A percentile compares a stretch with the other conserved stretches of the same genome.
Evolutionary conservation across 2,797 vertebrate genomes (phyloP).

Genomic region (Hemitrygon akajei): DNA sequence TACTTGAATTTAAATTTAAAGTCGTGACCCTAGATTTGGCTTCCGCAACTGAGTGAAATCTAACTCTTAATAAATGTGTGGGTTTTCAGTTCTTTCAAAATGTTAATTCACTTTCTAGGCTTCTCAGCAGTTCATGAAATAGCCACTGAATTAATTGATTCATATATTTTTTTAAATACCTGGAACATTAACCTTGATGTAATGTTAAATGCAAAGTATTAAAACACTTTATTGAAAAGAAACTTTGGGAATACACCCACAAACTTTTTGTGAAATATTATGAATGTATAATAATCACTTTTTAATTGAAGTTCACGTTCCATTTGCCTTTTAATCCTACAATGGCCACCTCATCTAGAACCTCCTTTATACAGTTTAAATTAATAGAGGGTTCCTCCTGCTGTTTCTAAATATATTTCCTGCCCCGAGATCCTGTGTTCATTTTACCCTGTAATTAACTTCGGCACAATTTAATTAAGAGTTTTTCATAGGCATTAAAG

Average conservation of each 20-base stretch:
- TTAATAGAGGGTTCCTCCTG: neutral
- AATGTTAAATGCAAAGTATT: neutral
- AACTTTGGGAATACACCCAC: no score
- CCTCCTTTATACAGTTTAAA: neutral
- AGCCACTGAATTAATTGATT: neutral
- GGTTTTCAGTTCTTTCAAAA: neutral
- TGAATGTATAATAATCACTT: neutral
- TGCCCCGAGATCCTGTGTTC: neutral
- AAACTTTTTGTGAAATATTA: neutral
- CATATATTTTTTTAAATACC: no score
- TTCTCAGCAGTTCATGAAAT: neutral
- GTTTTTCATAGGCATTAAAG: conserved; percentile 37
- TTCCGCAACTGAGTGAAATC: neutral
- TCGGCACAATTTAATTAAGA: neutral
- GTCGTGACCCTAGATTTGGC: neutral
- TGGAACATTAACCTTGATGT: conserved; percentile 5
- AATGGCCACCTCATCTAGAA: neutral
- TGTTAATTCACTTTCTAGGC: neutral
- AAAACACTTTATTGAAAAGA: neutral
- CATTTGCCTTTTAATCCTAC: neutral
- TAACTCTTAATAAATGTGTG: neutral
- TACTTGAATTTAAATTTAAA: neutral
- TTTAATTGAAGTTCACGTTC: conserved; percentile 19
- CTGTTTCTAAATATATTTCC: neutral
- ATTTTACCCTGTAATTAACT: conserved; percentile 32